Evolutionary conservation across 2,113 vertebrate species (phyloP).

Genomic region (Tragelaphus scriptus): DNA sequence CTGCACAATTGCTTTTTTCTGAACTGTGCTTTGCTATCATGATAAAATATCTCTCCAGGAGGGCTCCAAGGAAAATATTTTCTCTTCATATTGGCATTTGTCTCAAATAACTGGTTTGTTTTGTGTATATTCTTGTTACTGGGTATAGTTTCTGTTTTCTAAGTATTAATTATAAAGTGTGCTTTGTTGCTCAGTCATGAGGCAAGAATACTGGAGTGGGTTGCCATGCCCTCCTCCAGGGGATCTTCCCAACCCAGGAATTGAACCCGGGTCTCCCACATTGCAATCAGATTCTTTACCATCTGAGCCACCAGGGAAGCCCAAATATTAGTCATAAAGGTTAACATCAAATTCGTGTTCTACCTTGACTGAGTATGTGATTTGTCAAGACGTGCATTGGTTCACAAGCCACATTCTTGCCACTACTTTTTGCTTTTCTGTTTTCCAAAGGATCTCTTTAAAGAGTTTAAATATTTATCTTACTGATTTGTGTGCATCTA

Average conservation of each 20-base stretch:
- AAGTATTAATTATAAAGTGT: neutral
- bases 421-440: neutral
- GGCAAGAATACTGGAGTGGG: neutral
- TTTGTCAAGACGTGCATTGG: neutral
- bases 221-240: neutral
- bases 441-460: neutral
- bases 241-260: neutral
- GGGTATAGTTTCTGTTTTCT: neutral
- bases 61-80: neutral
- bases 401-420: neutral
- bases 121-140: neutral
- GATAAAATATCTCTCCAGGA: neutral
- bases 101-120: neutral
- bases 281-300: neutral
- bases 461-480: neutral
- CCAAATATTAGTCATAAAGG: neutral
- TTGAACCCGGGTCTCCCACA: accelerated
- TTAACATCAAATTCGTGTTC: neutral
- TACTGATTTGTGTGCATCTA: neutral
- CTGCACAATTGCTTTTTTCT: neutral
- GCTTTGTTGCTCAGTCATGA: neutral
- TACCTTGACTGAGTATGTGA: neutral
- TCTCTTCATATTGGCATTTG: neutral
- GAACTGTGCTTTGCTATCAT: neutral
- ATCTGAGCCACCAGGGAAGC: neutral